Percentiles rank a stretch among this genome's conserved stretches.
Evolutionary conservation across 2,113 vertebrate genomes (phyloP).

Genomic region (Pygoscelis adeliae): DNA sequence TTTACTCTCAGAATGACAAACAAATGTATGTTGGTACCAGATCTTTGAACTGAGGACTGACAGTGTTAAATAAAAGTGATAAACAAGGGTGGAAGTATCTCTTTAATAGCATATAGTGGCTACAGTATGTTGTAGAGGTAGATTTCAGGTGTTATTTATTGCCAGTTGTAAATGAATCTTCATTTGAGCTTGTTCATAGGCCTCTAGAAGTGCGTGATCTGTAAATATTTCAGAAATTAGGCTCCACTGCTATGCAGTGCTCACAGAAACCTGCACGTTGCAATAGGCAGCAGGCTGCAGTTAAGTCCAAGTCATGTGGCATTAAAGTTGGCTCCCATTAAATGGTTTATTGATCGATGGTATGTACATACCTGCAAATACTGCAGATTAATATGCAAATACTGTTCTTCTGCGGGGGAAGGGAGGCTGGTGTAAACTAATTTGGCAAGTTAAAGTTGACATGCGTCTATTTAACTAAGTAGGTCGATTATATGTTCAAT

Average conservation of each 20-base stretch:
- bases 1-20: neutral
- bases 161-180: neutral
- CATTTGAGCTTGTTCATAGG: neutral
- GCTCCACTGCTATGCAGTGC: fast-evolving
- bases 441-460: neutral
- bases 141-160: neutral
- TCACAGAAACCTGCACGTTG: fast-evolving
- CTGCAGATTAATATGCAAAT: neutral
- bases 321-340: neutral
- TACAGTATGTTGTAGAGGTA: neutral
- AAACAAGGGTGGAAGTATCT: neutral
- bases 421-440: neutral
- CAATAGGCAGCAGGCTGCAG: neutral
- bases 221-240: neutral
- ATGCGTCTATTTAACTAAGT: neutral
- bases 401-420: neutral
- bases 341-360: neutral
- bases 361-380: neutral
- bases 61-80: neutral
- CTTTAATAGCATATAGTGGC: neutral
- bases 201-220: neutral
- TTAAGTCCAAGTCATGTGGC: too few species aligned
- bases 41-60: neutral
- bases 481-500: neutral
- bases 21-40: neutral